phyloP scores from a whole-genome alignment of 2,113 vertebrate genomes.

The Stictonetta naevosa region DNA sequence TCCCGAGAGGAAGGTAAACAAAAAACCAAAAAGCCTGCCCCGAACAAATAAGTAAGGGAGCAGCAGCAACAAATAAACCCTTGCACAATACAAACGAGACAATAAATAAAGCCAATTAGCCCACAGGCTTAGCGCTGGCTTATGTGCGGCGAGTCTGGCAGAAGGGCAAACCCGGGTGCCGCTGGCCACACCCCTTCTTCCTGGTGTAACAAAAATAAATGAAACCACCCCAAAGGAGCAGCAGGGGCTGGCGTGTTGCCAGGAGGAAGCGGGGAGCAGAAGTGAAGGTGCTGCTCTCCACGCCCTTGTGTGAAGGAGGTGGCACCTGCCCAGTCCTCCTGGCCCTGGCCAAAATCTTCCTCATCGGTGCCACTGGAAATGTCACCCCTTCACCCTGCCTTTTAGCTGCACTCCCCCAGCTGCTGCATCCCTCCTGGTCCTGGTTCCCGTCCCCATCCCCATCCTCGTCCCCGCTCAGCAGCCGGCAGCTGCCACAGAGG shows the following conservation, averaged over 20 bases:
- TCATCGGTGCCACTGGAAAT: background rate
- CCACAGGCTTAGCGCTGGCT: background rate
- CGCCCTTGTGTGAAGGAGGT: background rate
- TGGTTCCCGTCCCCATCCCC: fast-evolving
- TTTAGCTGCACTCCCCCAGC: too few species aligned
- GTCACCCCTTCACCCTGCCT: too few species aligned
- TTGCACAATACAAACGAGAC: background rate
- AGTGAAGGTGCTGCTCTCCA: background rate
- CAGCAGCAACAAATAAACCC: slow-evolving; percentile 1
- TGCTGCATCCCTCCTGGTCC: too few species aligned
- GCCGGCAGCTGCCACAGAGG: background rate
- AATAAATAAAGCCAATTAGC: slow-evolving; percentile 38
- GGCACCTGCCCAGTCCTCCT: background rate
- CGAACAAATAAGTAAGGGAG: slow-evolving; percentile 34
- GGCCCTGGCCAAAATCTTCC: background rate
- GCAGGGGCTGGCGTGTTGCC: background rate
- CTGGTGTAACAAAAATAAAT: background rate
- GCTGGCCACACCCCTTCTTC: background rate
- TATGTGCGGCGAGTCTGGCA: background rate
- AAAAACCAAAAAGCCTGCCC: background rate
- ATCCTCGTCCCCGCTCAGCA: background rate
- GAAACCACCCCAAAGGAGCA: fast-evolving
- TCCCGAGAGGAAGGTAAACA: slow-evolving; percentile 10
- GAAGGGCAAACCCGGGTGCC: background rate
- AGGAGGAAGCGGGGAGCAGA: background rate